phyloP scores from a whole-genome alignment of 2,797 vertebrate genomes.

The Cirrhinus molitorella region DNA sequence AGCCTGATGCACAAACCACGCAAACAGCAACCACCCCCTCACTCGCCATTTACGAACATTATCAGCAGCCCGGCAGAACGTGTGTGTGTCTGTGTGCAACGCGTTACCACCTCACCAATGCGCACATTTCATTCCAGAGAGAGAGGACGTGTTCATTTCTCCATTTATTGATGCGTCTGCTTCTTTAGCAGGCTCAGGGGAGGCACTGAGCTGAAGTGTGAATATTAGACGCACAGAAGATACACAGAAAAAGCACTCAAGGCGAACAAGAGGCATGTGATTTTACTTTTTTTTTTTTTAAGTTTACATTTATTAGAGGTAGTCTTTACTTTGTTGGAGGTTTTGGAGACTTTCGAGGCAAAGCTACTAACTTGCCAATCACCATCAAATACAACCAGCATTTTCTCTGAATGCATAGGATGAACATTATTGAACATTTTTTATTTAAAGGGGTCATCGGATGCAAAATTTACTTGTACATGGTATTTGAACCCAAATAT shows the following conservation, averaged over 20 bases:
- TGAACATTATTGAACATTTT: not conserved
- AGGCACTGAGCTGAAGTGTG: conserved; percentile 8
- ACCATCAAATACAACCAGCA: too few relatives aligned
- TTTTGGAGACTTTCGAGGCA: not conserved
- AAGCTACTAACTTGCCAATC: not conserved
- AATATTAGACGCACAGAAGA: not conserved
- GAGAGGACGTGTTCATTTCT: conserved; percentile 28
- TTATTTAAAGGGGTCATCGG: too few relatives aligned
- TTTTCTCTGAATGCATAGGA: not conserved
- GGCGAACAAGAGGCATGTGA: not conserved
- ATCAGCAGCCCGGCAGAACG: conserved; percentile 34
- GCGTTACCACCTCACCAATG: conserved; percentile 15
- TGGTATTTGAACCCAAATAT: too few relatives aligned
- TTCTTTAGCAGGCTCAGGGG: conserved; percentile 9
- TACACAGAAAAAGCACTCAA: not conserved
- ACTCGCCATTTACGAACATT: conserved; percentile 45
- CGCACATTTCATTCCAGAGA: conserved; percentile 23
- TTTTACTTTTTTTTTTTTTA: not conserved
- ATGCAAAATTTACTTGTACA: too few relatives aligned
- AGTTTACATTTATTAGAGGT: conserved; percentile 7
- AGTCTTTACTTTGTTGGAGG: not conserved
- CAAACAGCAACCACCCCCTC: conserved; percentile 39
- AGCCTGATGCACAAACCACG: conserved; percentile 32
- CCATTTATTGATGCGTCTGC: conserved; percentile 30
- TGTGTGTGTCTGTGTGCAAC: not conserved